These are phyloP conservation scores for Glyphotaelius pellucidus DNA, from an alignment of 2,888 invertebrate genomes.

Conservation along the genomic window DNA sequence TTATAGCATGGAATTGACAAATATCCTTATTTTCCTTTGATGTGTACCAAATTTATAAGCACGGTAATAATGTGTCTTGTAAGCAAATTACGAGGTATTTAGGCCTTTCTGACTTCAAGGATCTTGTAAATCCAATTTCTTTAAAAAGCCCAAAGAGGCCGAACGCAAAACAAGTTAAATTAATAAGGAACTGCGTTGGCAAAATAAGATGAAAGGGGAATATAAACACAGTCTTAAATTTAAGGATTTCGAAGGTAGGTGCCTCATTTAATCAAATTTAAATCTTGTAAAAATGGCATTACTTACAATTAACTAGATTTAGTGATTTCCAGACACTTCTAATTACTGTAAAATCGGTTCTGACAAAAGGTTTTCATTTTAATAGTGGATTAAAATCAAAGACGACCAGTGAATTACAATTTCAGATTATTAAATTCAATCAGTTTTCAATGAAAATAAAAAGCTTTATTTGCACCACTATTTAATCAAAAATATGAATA, in stretches of 20 bases:
- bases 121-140: slow-evolving; percentile 40
- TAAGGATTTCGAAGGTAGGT: background rate
- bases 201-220: slow-evolving; percentile 3
- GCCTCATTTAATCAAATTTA: slow-evolving; percentile 8
- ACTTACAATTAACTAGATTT: background rate
- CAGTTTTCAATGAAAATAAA: no score
- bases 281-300: background rate
- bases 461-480: no score
- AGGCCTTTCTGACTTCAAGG: background rate
- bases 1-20: background rate
- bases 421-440: no score
- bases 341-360: background rate
- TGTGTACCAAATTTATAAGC: slow-evolving; percentile 19
- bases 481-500: no score
- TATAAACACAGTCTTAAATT: slow-evolving; percentile 13
- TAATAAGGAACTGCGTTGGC: slow-evolving; percentile 9
- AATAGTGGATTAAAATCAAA: background rate
- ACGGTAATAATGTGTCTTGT: slow-evolving; percentile 6
- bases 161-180: slow-evolving; percentile 28
- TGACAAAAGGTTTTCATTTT: background rate
- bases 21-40: slow-evolving; percentile 11
- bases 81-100: background rate
- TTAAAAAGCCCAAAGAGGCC: slow-evolving; percentile 23
- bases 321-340: background rate
- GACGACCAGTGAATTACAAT: background rate